Evolutionary conservation across 2,797 vertebrate genomes (phyloP).

Genomic region (Tolypeutes matacus): DNA sequence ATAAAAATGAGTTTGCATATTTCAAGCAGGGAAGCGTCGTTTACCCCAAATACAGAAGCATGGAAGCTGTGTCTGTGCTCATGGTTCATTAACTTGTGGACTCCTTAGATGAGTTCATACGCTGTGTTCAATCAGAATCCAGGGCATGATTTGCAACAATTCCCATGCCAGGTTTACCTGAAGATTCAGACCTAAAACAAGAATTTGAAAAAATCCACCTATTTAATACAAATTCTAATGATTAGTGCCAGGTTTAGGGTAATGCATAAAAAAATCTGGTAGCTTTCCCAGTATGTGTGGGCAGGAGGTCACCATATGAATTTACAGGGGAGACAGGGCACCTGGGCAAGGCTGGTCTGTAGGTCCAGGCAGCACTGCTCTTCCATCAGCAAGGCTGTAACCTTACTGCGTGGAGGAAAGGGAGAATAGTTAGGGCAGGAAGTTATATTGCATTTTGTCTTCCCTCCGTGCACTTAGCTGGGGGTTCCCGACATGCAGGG

Average conservation of each 20-base stretch:
- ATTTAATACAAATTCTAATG: conserved; percentile 47
- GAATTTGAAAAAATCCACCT: neutral
- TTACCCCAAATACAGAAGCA: neutral
- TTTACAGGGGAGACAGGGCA: neutral
- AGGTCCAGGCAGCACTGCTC: accelerated
- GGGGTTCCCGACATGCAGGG: neutral
- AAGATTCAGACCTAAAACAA: neutral
- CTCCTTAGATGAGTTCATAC: neutral
- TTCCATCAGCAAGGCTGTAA: neutral
- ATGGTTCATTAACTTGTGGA: neutral
- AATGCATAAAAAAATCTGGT: neutral
- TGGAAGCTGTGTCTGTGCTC: too few relatives aligned
- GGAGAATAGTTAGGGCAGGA: neutral
- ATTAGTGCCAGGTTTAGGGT: conserved; percentile 56
- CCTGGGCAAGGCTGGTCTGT: neutral
- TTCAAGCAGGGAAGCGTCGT: neutral
- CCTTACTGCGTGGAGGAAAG: neutral
- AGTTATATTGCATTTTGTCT: neutral
- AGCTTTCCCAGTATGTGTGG: conserved; percentile 32
- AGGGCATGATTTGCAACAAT: neutral
- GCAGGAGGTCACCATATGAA: neutral
- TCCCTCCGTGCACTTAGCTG: neutral
- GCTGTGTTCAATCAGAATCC: neutral
- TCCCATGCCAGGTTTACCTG: neutral
- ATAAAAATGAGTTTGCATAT: neutral